A percentile compares a stretch with the other conserved stretches of the same genome.
phyloP scores from a whole-genome alignment of 2,113 vertebrate species.

The Nansenia antarctica region DNA sequence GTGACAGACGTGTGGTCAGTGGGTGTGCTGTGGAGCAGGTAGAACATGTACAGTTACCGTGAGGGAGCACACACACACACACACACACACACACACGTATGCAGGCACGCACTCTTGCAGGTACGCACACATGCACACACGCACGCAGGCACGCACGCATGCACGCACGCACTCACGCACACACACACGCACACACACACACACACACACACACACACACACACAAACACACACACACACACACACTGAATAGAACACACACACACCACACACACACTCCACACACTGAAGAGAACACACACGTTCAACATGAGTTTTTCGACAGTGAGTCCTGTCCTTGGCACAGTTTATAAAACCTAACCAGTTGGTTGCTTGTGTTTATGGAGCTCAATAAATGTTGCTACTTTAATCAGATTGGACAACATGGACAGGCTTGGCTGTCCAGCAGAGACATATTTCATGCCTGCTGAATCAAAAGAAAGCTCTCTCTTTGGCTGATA shows the following conservation, averaged over 20 bases:
- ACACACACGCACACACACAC: too few species aligned
- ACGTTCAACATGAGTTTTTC: not conserved
- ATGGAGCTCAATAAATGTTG: constrained; percentile 42
- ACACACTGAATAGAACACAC: too few species aligned
- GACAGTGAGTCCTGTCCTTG: not conserved
- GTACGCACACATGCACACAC: too few species aligned
- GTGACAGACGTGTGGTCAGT: too few species aligned
- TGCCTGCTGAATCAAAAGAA: constrained; percentile 21
- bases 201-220: not conserved
- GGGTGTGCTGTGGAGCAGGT: too few species aligned
- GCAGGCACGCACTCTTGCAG: too few species aligned
- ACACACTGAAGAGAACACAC: not conserved
- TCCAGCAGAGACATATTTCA: constrained; percentile 32
- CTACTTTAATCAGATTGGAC: constrained; percentile 27
- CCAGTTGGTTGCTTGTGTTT: constrained; percentile 54
- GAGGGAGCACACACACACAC: too few species aligned
- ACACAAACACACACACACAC: too few species aligned
- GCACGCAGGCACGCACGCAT: too few species aligned
- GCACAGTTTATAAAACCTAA: constrained; percentile 30
- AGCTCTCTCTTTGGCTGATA: not conserved
- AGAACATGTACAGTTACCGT: too few species aligned
- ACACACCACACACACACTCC: not conserved
- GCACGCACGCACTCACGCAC: too few species aligned
- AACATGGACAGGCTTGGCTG: constrained; percentile 30
- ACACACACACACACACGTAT: too few species aligned